Percentiles rank a stretch among this genome's conserved stretches.
phyloP scores from a whole-genome alignment of 2,113 vertebrate genomes.

The Ancistrus triradiatus region DNA sequence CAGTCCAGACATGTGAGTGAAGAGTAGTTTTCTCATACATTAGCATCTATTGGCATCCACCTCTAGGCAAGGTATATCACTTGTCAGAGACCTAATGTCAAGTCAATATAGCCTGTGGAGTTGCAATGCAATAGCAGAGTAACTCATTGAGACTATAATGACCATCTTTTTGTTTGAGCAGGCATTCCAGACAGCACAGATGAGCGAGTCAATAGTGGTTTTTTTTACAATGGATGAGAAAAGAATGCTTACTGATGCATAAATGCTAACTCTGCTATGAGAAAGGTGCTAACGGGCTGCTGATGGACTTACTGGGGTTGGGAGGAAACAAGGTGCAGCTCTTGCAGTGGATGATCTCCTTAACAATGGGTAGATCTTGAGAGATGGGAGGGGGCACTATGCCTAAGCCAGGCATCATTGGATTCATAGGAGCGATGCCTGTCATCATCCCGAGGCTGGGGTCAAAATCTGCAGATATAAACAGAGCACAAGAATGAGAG shows the following conservation, averaged over 20 bases:
- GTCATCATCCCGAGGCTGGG: conserved; percentile 89
- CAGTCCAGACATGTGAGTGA: conserved; percentile 33
- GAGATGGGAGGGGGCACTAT: conserved; percentile 83
- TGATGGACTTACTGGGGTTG: conserved; percentile 82
- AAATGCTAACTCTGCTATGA: conserved; percentile 22
- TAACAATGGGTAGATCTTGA: conserved; percentile 82
- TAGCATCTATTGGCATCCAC: conserved; percentile 18
- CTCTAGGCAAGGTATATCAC: conserved; percentile 23
- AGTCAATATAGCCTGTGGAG: conserved; percentile 34
- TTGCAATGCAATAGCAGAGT: conserved; percentile 4
- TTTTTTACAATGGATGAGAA: conserved; percentile 48
- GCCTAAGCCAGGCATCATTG: conserved; percentile 87
- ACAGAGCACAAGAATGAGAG: background rate
- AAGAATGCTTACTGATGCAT: conserved; percentile 37
- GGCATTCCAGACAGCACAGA: conserved; percentile 18
- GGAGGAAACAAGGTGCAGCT: conserved; percentile 94
- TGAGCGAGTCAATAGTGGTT: conserved; percentile 40
- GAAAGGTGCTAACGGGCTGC: background rate
- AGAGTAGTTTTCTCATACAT: conserved; percentile 38
- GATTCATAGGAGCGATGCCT: conserved; percentile 87
- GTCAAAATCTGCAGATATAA: conserved; percentile 78
- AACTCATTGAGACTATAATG: conserved; percentile 33
- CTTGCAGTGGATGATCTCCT: conserved; percentile 98
- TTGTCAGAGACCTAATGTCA: conserved; percentile 43
- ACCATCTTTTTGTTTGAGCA: conserved; percentile 22